Conservation (phyloP, 1,140 invertebrate genomes). For the Formica exsecta region DNA sequence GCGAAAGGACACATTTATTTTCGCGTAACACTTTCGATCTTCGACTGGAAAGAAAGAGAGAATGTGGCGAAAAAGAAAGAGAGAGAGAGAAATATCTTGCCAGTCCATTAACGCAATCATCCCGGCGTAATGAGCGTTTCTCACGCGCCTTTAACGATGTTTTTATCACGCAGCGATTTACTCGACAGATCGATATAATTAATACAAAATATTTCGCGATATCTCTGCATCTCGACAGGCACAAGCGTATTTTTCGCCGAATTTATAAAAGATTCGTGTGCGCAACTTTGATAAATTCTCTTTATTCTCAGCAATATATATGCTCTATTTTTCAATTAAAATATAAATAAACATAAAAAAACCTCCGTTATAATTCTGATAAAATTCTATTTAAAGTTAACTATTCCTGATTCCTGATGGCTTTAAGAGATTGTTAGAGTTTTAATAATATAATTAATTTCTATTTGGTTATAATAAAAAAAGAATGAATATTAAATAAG, state of each 20-base stretch:
- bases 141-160: conserved; percentile 1
- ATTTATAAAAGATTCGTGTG: not conserved
- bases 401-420: too few species aligned
- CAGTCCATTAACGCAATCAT: not conserved
- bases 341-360: not conserved
- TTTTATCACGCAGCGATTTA: not conserved
- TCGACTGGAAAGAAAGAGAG: not conserved
- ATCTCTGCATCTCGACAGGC: too few species aligned
- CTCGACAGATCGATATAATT: not conserved
- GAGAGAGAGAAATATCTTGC: not conserved
- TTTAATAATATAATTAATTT: too few species aligned
- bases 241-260: not conserved
- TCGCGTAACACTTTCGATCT: conserved; percentile 46
- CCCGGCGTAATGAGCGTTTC: conserved; percentile 14
- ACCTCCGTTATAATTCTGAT: not conserved
- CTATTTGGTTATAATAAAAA: too few species aligned
- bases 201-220: not conserved
- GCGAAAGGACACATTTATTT: conserved; percentile 59
- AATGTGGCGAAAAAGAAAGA: not conserved
- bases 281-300: too few species aligned
- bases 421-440: too few species aligned
- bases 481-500: too few species aligned
- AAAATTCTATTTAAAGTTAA: not conserved
- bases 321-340: not conserved
- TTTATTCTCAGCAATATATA: too few species aligned